Percentiles rank a stretch among this genome's conserved stretches.
Evolutionary conservation across 2,888 invertebrate genomes (phyloP).

Genomic region (Iselma pallidipennis): DNA sequence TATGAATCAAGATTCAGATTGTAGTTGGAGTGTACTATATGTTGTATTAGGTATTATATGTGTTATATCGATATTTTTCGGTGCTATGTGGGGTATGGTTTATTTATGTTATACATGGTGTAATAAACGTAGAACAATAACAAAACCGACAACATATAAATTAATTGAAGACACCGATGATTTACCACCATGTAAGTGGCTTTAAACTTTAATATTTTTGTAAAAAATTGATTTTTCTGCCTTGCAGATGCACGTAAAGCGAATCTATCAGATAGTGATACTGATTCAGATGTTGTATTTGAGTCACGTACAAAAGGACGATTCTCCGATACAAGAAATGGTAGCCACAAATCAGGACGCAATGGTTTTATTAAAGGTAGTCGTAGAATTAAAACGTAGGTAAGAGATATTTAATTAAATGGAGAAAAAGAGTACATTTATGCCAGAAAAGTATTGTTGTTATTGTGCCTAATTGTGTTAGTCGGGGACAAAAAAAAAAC

Average conservation of each 20-base stretch:
- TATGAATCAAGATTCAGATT: conserved; percentile 56
- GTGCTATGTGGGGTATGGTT: conserved; percentile 66
- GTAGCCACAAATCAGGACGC: conserved; percentile 59
- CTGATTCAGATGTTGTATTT: conserved; percentile 84
- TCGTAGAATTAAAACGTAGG: conserved; percentile 60
- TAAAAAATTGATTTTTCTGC: conserved; percentile 28
- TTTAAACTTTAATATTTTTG: conserved; percentile 3
- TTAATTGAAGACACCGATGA: conserved; percentile 67
- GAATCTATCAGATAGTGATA: conserved; percentile 75
- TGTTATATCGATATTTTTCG: conserved; percentile 60
- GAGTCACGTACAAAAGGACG: conserved; percentile 70
- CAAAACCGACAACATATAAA: conserved; percentile 69
- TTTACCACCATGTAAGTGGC: conserved; percentile 25
- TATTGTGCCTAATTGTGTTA: background rate
- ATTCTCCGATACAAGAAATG: conserved; percentile 62
- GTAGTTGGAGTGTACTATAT: conserved; percentile 94
- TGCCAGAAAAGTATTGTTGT: background rate
- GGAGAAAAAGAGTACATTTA: background rate
- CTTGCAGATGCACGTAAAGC: conserved; percentile 64
- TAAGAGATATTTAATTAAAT: background rate
- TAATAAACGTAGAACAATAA: conserved; percentile 55
- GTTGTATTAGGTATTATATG: conserved; percentile 77
- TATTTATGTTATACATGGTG: conserved; percentile 65
- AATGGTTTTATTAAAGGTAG: conserved; percentile 62
- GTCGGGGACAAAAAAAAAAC: background rate